A percentile compares a stretch with the other conserved stretches of the same genome.
phyloP scores from a whole-genome alignment of 2,888 invertebrate genomes.

The Zhuqinia jingwanae region DNA sequence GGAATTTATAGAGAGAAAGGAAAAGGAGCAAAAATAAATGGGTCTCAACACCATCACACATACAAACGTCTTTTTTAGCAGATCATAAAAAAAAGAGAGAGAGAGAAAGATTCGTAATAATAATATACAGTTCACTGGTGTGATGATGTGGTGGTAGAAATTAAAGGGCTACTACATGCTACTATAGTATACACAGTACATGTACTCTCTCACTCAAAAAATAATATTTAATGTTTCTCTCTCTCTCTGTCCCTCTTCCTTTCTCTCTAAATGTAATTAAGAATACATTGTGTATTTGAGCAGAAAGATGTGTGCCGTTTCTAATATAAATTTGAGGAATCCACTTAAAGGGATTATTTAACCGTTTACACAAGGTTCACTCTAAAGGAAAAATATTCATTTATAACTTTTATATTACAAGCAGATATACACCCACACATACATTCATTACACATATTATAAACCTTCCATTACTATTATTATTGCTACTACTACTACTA shows the following conservation, averaged over 20 bases:
- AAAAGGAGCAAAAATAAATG: neutral
- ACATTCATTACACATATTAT: too few relatives aligned
- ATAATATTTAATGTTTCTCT: slow-evolving; percentile 9
- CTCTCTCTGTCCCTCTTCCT: too few relatives aligned
- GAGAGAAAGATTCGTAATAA: neutral
- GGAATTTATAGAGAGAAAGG: neutral
- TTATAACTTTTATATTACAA: neutral
- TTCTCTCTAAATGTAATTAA: slow-evolving; percentile 36
- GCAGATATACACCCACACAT: too few relatives aligned
- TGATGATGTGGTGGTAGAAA: too few relatives aligned
- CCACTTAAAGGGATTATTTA: slow-evolving; percentile 37
- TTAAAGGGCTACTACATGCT: too few relatives aligned
- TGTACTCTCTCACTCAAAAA: neutral
- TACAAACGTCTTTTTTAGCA: neutral
- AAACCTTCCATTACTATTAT: too few relatives aligned
- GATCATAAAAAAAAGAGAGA: neutral
- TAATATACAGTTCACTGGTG: neutral
- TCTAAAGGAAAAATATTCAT: neutral
- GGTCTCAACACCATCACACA: neutral
- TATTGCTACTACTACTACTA: too few relatives aligned
- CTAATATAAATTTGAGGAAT: slow-evolving; percentile 32
- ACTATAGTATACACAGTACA: neutral
- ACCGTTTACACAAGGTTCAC: slow-evolving; percentile 30
- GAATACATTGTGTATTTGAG: slow-evolving; percentile 6
- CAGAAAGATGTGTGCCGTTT: neutral